Evolutionary conservation across 2,797 vertebrate genomes (phyloP).

Genomic region (Cirrhinus molitorella): DNA sequence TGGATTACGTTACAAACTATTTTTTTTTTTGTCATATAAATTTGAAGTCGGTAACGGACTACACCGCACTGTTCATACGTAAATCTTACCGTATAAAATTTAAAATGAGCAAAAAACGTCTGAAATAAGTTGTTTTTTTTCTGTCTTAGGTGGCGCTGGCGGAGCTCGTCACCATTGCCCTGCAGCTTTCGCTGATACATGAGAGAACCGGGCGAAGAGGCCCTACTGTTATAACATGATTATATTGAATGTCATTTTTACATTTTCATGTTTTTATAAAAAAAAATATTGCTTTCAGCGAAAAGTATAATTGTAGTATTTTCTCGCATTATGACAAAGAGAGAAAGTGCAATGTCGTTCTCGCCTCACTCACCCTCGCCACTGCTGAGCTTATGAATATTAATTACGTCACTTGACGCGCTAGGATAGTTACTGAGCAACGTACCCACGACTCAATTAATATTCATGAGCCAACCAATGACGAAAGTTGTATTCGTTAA

Average conservation of each 20-base stretch:
- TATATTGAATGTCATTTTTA: not conserved
- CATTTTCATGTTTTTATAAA: too few species aligned
- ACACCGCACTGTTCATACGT: not conserved
- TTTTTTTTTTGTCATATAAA: not conserved
- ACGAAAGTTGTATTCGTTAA: not conserved
- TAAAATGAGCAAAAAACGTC: not conserved
- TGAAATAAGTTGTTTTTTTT: not conserved
- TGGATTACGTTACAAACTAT: not conserved
- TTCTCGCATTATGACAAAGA: not conserved
- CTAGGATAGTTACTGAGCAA: not conserved
- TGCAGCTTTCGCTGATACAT: constrained; percentile 92
- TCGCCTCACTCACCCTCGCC: too few species aligned
- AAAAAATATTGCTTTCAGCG: too few species aligned
- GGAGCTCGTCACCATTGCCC: constrained; percentile 90
- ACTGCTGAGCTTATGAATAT: constrained; percentile 1
- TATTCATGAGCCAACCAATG: not conserved
- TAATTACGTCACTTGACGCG: not conserved
- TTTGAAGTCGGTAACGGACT: not conserved
- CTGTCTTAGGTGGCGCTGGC: constrained; percentile 87
- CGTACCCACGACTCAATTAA: not conserved
- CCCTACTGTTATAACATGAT: constrained; percentile 92
- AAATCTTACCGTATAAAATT: not conserved
- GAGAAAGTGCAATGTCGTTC: not conserved
- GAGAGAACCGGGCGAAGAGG: constrained; percentile 86
- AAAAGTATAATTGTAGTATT: not conserved